A percentile compares a stretch with the other conserved stretches of the same genome.
Evolutionary conservation across 2,113 vertebrate genomes (phyloP).

Genomic region (Calonectris borealis): DNA sequence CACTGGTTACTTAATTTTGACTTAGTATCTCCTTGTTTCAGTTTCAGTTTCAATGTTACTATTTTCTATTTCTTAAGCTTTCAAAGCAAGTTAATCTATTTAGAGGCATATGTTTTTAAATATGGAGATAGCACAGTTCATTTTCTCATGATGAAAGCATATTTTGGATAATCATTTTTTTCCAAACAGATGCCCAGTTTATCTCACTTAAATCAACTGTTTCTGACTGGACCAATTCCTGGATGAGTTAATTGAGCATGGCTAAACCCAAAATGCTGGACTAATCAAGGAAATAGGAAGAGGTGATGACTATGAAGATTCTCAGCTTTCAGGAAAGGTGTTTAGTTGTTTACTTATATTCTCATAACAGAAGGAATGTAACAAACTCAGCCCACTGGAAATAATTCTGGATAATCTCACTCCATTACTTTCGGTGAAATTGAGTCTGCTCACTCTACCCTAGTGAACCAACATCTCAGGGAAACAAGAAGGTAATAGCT

Average conservation of each 20-base stretch:
- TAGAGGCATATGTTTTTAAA: slow-evolving; percentile 59
- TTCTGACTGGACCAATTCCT: slow-evolving; percentile 76
- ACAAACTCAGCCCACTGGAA: slow-evolving; percentile 75
- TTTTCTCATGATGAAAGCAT: slow-evolving; percentile 66
- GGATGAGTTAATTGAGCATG: slow-evolving; percentile 81
- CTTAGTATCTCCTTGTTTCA: slow-evolving; percentile 12
- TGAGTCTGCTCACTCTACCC: slow-evolving; percentile 75
- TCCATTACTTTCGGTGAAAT: slow-evolving; percentile 78
- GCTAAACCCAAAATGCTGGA: slow-evolving; percentile 75
- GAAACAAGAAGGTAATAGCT: slow-evolving; percentile 69
- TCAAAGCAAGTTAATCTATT: not conserved
- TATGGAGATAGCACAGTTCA: slow-evolving; percentile 46
- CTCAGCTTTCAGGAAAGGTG: slow-evolving; percentile 69
- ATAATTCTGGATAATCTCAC: slow-evolving; percentile 82
- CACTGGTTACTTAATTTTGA: slow-evolving; percentile 35
- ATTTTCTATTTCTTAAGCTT: slow-evolving; percentile 10
- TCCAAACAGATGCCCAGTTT: slow-evolving; percentile 76
- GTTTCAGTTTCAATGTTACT: not conserved
- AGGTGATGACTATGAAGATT: slow-evolving; percentile 64
- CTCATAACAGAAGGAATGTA: slow-evolving; percentile 78
- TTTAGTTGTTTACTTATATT: slow-evolving; percentile 76
- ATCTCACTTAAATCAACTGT: slow-evolving; percentile 78
- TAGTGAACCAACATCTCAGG: slow-evolving; percentile 63
- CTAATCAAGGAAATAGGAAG: slow-evolving; percentile 68
- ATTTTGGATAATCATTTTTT: slow-evolving; percentile 71